Percentiles rank a stretch among this genome's conserved stretches.
Conservation (phyloP, 2,113 vertebrate genomes). For the Platysternon megacephalum region DNA sequence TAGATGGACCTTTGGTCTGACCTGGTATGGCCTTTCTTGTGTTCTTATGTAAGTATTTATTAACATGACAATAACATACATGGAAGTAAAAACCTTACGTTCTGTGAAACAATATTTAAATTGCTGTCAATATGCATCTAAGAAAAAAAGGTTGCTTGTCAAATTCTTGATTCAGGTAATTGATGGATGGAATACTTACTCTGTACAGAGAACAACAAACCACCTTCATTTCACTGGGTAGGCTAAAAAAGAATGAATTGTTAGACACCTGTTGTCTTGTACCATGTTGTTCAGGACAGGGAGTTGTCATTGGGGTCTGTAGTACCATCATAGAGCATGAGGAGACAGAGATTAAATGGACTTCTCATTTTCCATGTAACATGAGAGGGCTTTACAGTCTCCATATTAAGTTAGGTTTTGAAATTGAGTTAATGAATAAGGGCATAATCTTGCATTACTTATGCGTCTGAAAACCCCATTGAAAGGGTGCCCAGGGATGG, state of each 20-base stretch:
- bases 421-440: not conserved
- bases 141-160: not conserved
- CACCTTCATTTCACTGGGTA: not conserved
- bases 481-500: not conserved
- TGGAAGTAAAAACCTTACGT: not conserved
- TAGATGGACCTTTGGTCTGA: not conserved
- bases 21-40: not conserved
- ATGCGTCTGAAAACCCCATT: not conserved
- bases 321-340: not conserved
- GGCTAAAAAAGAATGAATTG: not conserved
- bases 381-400: not conserved
- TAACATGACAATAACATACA: not conserved
- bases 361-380: not conserved
- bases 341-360: not conserved
- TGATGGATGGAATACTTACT: not conserved
- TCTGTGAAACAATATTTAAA: not conserved
- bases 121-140: not conserved
- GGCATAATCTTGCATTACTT: not conserved
- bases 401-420: not conserved
- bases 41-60: not conserved
- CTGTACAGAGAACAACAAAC: not conserved
- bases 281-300: not conserved
- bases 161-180: not conserved
- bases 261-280: not conserved
- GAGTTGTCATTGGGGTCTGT: not conserved